Percentiles rank a stretch among this genome's conserved stretches.
Evolutionary conservation across 2,888 invertebrate genomes (phyloP).

Genomic region (Corythucha ciliata): DNA sequence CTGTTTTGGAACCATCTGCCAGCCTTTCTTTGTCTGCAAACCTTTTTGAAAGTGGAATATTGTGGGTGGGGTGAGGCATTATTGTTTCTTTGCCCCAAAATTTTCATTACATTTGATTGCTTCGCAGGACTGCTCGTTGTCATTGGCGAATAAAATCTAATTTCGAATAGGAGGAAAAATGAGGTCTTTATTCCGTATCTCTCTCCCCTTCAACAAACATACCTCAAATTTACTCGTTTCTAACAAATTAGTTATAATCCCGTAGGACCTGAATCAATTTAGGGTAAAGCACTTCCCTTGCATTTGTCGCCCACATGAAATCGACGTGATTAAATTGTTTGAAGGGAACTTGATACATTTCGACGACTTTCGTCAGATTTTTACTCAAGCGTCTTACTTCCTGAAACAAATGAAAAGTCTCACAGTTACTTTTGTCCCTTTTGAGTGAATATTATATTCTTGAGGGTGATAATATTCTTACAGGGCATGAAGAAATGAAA

Average conservation of each 20-base stretch:
- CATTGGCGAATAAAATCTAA: no score
- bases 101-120: no score
- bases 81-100: no score
- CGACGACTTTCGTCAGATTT: conserved; percentile 1
- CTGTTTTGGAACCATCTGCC: no score
- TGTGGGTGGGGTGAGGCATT: no score
- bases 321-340: conserved; percentile 62
- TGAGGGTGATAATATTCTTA: conserved; percentile 38
- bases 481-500: conserved; percentile 55
- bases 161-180: no score
- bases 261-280: background rate
- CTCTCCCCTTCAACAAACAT: no score
- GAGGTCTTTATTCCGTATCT: no score
- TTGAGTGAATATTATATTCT: background rate
- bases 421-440: background rate
- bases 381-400: conserved; percentile 2
- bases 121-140: no score
- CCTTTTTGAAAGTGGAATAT: no score
- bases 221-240: no score
- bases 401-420: conserved; percentile 3
- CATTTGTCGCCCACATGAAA: conserved; percentile 47
- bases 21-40: no score
- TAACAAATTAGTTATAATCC: background rate
- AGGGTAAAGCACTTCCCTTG: conserved; percentile 25
- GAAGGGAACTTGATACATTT: background rate